These are phyloP conservation scores for Erythrocercus mccallii DNA, from an alignment of 2,113 vertebrate species.

Conservation along the genomic window DNA sequence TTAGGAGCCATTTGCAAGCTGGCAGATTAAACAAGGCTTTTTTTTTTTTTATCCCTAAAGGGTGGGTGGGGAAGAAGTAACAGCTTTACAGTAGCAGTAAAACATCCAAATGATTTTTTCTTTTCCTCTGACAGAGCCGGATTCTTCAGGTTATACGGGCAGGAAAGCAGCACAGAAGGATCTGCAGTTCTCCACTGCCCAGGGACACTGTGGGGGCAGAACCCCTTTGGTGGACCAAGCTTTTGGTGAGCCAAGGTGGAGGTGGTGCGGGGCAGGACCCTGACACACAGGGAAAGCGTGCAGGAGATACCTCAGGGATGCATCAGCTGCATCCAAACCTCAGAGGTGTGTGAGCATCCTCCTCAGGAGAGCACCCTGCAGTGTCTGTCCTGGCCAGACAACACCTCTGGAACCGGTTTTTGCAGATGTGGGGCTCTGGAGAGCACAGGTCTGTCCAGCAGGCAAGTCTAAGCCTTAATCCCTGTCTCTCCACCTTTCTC, in stretches of 20 bases:
- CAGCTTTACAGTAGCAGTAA: conserved; percentile 24
- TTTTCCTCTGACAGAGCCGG: background rate
- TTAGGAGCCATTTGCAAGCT: conserved; percentile 57
- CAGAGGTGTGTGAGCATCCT: background rate
- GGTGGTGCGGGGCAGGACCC: background rate
- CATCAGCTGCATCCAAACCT: background rate
- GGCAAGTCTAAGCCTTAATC: background rate
- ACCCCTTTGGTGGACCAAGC: background rate
- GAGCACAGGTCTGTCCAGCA: background rate
- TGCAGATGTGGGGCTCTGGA: background rate
- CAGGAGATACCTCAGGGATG: background rate
- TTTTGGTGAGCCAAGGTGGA: rapidly evolving
- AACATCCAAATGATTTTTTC: background rate
- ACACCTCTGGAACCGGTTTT: rapidly evolving
- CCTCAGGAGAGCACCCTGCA: background rate
- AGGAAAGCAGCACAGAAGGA: background rate
- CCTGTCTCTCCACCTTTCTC: background rate
- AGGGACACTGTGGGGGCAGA: rapidly evolving
- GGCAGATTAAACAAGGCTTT: conserved; percentile 16
- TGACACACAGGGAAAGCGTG: rapidly evolving
- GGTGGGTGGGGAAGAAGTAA: background rate
- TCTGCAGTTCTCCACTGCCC: background rate
- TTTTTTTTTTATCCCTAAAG: background rate
- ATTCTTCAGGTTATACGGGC: background rate
- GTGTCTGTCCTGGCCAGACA: background rate